Percentiles rank a stretch among this genome's conserved stretches.
These are phyloP conservation scores for Chionomys nivalis DNA, from an alignment of 2,113 vertebrate genomes.

Conservation along the genomic window DNA sequence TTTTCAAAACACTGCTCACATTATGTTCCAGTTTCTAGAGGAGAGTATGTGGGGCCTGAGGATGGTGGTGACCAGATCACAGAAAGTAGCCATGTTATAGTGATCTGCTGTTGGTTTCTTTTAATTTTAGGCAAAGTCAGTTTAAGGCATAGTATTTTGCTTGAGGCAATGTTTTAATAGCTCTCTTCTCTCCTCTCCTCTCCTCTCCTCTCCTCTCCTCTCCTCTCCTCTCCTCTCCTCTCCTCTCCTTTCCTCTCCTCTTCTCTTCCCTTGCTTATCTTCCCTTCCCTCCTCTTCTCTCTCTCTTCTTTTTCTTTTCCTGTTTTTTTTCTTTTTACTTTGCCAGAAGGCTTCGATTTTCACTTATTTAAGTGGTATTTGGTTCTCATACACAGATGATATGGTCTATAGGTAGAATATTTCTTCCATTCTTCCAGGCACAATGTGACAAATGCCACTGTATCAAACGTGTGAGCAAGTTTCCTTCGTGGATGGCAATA, in stretches of 20 bases:
- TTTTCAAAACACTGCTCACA: conserved; percentile 73
- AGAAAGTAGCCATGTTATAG: conserved; percentile 66
- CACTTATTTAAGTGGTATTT: conserved; percentile 84
- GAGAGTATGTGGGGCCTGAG: neutral
- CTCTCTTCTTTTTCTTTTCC: too few relatives aligned
- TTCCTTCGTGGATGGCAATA: conserved; percentile 50
- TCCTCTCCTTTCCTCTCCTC: neutral
- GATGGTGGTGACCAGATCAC: neutral
- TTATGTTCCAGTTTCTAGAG: conserved; percentile 60
- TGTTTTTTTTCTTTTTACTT: neutral
- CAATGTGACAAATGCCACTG: conserved; percentile 57
- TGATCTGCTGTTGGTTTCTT: conserved; percentile 70
- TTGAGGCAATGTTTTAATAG: conserved; percentile 83
- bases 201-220: neutral
- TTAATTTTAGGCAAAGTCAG: conserved; percentile 73
- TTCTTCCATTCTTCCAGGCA: conserved; percentile 66
- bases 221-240: too few relatives aligned
- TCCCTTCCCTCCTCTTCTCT: too few relatives aligned
- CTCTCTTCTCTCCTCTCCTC: neutral
- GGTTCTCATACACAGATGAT: conserved; percentile 81
- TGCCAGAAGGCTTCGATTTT: conserved; percentile 83
- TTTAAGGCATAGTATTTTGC: conserved; percentile 81
- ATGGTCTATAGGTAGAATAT: conserved; percentile 53
- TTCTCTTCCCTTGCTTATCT: too few relatives aligned
- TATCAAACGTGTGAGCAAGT: conserved; percentile 68